phyloP scores from a whole-genome alignment of 2,888 invertebrate species.

The Machimus rusticus region DNA sequence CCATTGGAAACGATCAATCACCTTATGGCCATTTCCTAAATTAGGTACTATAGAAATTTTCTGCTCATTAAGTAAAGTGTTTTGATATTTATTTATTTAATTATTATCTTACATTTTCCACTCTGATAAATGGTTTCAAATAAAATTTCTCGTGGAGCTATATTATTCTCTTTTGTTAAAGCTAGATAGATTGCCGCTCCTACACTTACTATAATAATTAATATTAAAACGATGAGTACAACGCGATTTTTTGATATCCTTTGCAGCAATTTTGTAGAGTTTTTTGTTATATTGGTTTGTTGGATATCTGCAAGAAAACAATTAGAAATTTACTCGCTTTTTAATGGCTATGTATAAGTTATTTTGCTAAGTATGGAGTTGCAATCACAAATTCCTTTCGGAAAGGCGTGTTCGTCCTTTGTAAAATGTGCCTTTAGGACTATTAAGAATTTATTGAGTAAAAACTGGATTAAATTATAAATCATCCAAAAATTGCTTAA shows the following conservation, averaged over 20 bases:
- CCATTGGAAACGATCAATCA: constrained; percentile 61
- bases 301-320: background rate
- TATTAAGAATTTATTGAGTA: too few species aligned
- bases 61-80: background rate
- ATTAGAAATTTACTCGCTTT: background rate
- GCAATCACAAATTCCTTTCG: too few species aligned
- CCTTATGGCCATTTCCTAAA: constrained; percentile 62
- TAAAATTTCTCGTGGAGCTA: constrained; percentile 52
- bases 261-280: background rate
- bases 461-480: too few species aligned
- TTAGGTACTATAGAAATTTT: constrained; percentile 57
- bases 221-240: background rate
- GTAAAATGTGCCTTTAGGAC: too few species aligned
- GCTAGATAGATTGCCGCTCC: constrained; percentile 54
- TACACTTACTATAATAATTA: background rate
- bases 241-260: background rate
- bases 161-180: constrained; percentile 47
- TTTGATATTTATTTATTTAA: background rate
- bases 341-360: background rate
- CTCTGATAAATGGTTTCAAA: constrained; percentile 61
- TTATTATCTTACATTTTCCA: constrained; percentile 57
- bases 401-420: too few species aligned
- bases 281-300: background rate
- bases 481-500: too few species aligned
- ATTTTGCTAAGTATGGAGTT: background rate